A percentile compares a stretch with the other conserved stretches of the same genome.
phyloP scores from a whole-genome alignment of 92 coral and sea anemone species.

The Porites cylindrica region DNA sequence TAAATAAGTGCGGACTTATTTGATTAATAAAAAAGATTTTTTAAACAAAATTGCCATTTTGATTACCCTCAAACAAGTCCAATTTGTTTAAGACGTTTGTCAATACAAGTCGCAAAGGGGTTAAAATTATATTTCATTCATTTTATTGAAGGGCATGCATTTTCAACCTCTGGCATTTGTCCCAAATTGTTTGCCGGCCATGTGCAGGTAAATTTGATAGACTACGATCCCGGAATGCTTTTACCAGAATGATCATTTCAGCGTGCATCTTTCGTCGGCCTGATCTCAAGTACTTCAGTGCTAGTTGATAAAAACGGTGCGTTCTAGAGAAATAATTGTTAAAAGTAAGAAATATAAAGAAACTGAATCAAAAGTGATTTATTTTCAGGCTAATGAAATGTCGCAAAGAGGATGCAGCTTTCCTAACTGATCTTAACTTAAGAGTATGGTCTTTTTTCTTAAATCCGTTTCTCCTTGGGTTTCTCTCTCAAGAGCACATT shows the following conservation, averaged over 20 bases:
- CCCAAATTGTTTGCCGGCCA: constrained; percentile 1
- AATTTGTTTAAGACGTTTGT: not conserved
- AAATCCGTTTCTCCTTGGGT: not conserved
- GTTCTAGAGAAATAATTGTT: constrained; percentile 3
- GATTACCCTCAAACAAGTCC: not conserved
- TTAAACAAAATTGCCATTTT: no score
- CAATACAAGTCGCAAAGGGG: not conserved
- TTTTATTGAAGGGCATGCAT: not conserved
- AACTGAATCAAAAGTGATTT: not conserved
- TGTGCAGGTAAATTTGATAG: not conserved
- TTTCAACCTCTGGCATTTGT: constrained; percentile 13
- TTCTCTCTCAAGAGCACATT: not conserved
- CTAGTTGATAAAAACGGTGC: not conserved
- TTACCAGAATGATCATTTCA: not conserved
- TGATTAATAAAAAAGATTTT: not conserved
- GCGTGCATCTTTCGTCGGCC: constrained; percentile 12
- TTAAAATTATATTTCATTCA: not conserved
- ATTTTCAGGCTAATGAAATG: not conserved
- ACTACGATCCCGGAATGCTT: not conserved
- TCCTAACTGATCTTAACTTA: not conserved
- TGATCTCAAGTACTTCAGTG: constrained; percentile 1
- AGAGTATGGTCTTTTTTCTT: not conserved
- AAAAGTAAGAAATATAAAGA: not conserved
- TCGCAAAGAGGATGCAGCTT: not conserved
- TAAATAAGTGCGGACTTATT: no score